Percentiles rank a stretch among this genome's conserved stretches.
Evolutionary conservation across 2,888 invertebrate genomes (phyloP).

Genomic region (Athalia cordata): DNA sequence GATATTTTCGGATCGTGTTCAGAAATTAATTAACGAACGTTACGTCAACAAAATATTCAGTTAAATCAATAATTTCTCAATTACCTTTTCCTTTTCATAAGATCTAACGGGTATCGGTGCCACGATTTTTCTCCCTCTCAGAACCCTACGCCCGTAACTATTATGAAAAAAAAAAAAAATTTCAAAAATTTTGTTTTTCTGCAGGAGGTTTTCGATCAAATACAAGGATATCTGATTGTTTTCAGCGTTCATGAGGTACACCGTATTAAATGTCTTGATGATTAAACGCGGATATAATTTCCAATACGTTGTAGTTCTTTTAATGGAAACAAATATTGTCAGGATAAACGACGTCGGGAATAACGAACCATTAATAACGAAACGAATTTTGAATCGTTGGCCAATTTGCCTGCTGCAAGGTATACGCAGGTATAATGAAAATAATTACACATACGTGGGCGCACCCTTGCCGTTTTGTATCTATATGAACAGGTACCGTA

Average conservation of each 20-base stretch:
- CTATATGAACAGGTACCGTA: background rate
- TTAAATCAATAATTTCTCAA: background rate
- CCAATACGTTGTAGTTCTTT: slow-evolving; percentile 1
- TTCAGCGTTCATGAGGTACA: too few relatives aligned
- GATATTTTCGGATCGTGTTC: slow-evolving; percentile 2
- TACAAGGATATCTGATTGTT: too few relatives aligned
- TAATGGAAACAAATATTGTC: slow-evolving; percentile 21
- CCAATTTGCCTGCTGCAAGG: background rate
- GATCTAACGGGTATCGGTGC: too few relatives aligned
- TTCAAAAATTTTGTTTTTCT: too few relatives aligned
- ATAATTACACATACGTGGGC: slow-evolving; percentile 13
- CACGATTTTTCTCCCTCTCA: too few relatives aligned
- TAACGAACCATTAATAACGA: background rate
- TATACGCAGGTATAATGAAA: background rate
- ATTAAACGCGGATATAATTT: background rate
- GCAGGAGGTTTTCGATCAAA: too few relatives aligned
- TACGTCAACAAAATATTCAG: background rate
- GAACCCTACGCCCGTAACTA: too few relatives aligned
- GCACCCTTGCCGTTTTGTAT: background rate
- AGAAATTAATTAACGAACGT: slow-evolving; percentile 4
- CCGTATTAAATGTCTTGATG: background rate
- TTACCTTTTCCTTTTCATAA: too few relatives aligned
- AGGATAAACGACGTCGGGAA: background rate
- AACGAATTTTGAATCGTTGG: background rate
- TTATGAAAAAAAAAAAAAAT: too few relatives aligned